A percentile compares a stretch with the other conserved stretches of the same genome.
phyloP scores from a whole-genome alignment of 2,113 vertebrate genomes.

The Ailuropoda melanoleuca region DNA sequence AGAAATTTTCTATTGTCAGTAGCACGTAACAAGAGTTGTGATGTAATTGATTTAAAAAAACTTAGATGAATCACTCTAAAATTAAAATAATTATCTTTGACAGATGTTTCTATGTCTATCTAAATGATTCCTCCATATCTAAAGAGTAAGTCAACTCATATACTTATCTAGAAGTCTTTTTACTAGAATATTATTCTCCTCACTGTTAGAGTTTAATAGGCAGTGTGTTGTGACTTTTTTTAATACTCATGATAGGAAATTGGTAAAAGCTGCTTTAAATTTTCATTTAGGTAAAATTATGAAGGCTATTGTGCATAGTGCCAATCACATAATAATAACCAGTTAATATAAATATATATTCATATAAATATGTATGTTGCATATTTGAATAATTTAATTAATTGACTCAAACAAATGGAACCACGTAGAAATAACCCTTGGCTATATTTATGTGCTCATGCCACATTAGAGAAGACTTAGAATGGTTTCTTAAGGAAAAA shows the following conservation, averaged over 20 bases:
- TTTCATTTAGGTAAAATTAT: neutral
- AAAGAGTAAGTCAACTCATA: neutral
- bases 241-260: neutral
- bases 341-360: neutral
- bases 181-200: neutral
- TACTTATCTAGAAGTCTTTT: neutral
- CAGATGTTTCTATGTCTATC: neutral
- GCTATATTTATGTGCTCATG: neutral
- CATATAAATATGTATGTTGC: neutral
- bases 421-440: neutral
- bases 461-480: neutral
- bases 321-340: neutral
- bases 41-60: neutral
- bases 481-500: neutral
- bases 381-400: neutral
- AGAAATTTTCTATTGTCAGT: neutral
- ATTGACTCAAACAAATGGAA: neutral
- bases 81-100: neutral
- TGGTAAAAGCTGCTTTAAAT: neutral
- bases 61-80: neutral
- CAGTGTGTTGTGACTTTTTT: neutral
- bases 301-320: neutral
- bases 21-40: neutral
- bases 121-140: neutral
- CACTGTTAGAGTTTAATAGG: neutral